A percentile compares a stretch with the other conserved stretches of the same genome.
Conservation (phyloP, 2,797 vertebrate species). For the Naso thynnoides region DNA sequence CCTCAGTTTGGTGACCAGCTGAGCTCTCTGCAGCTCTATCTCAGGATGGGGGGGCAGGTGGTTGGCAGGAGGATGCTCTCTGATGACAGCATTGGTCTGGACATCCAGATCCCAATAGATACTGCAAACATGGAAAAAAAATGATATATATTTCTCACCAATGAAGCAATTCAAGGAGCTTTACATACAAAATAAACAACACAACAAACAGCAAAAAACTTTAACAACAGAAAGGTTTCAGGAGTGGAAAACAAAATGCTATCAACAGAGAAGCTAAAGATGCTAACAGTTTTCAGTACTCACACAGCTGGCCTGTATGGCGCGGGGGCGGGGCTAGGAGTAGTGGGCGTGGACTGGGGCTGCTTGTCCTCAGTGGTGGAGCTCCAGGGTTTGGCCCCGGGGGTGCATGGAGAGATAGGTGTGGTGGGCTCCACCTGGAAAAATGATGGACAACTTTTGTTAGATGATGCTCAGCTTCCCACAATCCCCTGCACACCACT, state of each 20-base stretch:
- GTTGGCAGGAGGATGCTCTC: conserved; percentile 87
- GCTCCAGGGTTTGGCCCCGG: conserved; percentile 91
- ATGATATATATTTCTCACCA: no score
- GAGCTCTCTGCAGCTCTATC: conserved; percentile 94
- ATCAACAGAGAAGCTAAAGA: background rate
- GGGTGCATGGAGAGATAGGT: conserved; percentile 91
- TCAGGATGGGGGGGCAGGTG: conserved; percentile 94
- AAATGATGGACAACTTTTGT: background rate
- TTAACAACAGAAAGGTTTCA: background rate
- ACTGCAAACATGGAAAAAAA: conserved; percentile 77
- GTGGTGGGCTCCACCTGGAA: conserved; percentile 83
- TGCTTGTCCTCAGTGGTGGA: conserved; percentile 92
- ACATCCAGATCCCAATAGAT: conserved; percentile 98
- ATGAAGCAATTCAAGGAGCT: no score
- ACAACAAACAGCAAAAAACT: background rate
- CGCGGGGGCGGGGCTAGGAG: conserved; percentile 79
- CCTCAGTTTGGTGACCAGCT: conserved; percentile 94
- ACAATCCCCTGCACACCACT: background rate
- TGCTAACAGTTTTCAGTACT: conserved; percentile 70
- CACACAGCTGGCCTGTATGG: conserved; percentile 93
- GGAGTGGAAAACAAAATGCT: background rate
- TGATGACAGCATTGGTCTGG: conserved; percentile 95
- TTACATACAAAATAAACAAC: background rate
- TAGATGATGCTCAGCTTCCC: background rate
- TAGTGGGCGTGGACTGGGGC: conserved; percentile 74